Conservation (phyloP, 2,888 invertebrate genomes). For the Unio delphinus region DNA sequence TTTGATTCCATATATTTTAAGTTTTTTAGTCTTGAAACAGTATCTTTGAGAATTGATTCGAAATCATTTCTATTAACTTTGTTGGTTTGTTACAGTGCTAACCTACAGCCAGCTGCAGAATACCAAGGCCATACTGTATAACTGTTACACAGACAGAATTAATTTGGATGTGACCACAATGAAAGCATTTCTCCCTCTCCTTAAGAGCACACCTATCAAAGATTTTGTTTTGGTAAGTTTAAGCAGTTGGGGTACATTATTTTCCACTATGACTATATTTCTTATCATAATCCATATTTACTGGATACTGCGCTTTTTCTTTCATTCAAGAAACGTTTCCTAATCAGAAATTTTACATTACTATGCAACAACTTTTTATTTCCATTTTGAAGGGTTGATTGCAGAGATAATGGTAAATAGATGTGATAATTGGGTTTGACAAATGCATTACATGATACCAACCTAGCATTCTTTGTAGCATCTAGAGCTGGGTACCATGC, state of each 20-base stretch:
- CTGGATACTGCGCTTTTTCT: not conserved
- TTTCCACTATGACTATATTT: not conserved
- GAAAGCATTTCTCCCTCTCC: slow-evolving; percentile 53
- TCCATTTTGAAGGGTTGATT: not conserved
- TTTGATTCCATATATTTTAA: not conserved
- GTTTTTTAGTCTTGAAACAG: not conserved
- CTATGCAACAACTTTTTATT: not conserved
- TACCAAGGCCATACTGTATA: slow-evolving; percentile 55
- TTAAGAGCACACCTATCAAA: slow-evolving; percentile 53
- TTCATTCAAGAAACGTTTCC: not conserved
- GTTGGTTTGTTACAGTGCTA: slow-evolving; percentile 54
- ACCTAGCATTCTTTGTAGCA: too few relatives aligned
- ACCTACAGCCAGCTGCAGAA: slow-evolving; percentile 56
- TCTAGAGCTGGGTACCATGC: too few relatives aligned
- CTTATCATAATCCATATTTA: too few relatives aligned
- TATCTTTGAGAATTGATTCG: not conserved
- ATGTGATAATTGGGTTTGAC: too few relatives aligned
- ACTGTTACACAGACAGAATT: slow-evolving; percentile 61
- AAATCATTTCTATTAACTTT: not conserved
- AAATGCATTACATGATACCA: too few relatives aligned
- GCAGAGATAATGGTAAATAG: too few relatives aligned
- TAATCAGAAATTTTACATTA: not conserved
- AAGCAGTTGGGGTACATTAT: not conserved
- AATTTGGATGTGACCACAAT: slow-evolving; percentile 54
- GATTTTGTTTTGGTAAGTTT: slow-evolving; percentile 42